These are phyloP conservation scores for Megaceryle alcyon DNA, from an alignment of 2,797 vertebrate species.

Conservation along the genomic window DNA sequence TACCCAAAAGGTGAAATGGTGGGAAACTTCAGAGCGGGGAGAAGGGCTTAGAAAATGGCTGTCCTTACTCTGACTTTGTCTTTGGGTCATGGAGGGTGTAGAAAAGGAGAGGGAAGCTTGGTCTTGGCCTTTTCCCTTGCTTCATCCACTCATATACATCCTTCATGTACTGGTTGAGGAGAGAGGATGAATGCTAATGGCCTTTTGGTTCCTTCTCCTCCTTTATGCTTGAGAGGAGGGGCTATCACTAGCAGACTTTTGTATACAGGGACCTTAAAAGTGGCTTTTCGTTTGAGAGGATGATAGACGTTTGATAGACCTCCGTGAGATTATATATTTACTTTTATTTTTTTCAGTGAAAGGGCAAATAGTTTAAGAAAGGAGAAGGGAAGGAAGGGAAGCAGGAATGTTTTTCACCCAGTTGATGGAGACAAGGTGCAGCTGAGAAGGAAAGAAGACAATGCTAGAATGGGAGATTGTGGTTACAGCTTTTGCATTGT, in stretches of 20 bases:
- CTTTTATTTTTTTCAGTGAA: background rate
- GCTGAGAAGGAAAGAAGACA: background rate
- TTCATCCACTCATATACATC: fast-evolving
- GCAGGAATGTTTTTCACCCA: background rate
- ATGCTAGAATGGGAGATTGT: background rate
- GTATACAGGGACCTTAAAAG: background rate
- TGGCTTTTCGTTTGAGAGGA: background rate
- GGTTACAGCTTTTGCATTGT: background rate
- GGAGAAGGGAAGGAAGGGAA: background rate
- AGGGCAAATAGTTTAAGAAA: background rate
- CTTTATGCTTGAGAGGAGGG: background rate
- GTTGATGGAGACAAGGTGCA: background rate
- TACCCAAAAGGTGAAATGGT: background rate
- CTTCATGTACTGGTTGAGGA: background rate
- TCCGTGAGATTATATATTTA: background rate
- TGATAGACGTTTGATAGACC: background rate
- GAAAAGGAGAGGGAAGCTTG: background rate
- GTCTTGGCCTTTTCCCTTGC: background rate
- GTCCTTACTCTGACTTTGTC: background rate
- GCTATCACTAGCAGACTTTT: background rate
- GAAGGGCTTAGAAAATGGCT: background rate
- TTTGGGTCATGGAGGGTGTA: no score
- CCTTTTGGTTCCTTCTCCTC: background rate
- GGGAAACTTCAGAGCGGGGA: background rate
- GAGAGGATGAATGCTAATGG: no score